Percentiles rank a stretch among this genome's conserved stretches.
Evolutionary conservation across 2,888 invertebrate species (phyloP).

Genomic region (Meliscaeva auricollis): DNA sequence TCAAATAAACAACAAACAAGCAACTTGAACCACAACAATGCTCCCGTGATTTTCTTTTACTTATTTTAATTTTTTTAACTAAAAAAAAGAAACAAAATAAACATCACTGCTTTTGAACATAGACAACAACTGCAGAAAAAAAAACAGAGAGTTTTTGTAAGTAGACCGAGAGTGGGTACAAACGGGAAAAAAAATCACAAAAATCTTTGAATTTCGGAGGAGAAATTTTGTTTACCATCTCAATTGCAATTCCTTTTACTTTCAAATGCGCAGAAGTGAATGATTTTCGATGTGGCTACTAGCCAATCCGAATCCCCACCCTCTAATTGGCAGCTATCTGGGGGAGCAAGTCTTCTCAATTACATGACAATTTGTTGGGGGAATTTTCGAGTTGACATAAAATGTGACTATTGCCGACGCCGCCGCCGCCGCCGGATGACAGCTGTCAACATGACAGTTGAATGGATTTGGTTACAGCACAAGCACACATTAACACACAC

Average conservation of each 20-base stretch:
- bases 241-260: slow-evolving; percentile 68
- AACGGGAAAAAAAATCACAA: slow-evolving; percentile 11
- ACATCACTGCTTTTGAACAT: not conserved
- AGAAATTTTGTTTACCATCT: slow-evolving; percentile 62
- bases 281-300: slow-evolving; percentile 9
- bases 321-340: not conserved
- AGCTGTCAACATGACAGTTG: slow-evolving; percentile 59
- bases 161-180: slow-evolving; percentile 21
- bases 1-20: slow-evolving; percentile 65
- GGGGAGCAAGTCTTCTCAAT: not conserved
- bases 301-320: slow-evolving; percentile 27
- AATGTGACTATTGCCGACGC: too few species aligned
- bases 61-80: slow-evolving; percentile 6
- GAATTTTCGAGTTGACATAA: slow-evolving; percentile 25
- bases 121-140: slow-evolving; percentile 33
- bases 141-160: not conserved
- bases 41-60: slow-evolving; percentile 57
- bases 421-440: slow-evolving; percentile 37
- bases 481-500: slow-evolving; percentile 32
- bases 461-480: slow-evolving; percentile 69
- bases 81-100: not conserved
- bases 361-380: not conserved
- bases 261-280: slow-evolving; percentile 51
- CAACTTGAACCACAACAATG: slow-evolving; percentile 51
- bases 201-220: slow-evolving; percentile 28